These are phyloP conservation scores for Pogoniulus pusillus DNA, from an alignment of 2,797 vertebrate genomes.

Conservation along the genomic window DNA sequence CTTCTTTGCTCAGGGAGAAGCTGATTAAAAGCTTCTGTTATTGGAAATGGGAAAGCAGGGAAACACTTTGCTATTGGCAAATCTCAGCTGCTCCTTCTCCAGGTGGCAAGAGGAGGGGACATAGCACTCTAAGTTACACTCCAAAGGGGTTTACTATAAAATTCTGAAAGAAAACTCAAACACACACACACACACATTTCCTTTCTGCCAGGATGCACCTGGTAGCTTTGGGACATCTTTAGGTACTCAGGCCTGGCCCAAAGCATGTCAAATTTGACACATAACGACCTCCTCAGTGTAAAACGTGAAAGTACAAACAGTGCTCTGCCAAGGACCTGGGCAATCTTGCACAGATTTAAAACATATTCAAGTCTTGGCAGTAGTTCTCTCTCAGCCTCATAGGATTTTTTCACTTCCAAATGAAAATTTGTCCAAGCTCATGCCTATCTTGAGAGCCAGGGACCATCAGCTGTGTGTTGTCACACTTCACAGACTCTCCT, in stretches of 20 bases:
- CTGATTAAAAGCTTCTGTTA: neutral
- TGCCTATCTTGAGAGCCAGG: neutral
- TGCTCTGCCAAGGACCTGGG: neutral
- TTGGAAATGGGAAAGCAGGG: neutral
- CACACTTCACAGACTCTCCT: neutral
- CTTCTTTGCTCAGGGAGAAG: neutral
- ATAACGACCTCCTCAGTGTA: neutral
- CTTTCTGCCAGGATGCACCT: neutral
- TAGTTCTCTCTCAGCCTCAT: neutral
- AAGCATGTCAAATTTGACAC: neutral
- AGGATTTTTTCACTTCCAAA: slow-evolving; percentile 2
- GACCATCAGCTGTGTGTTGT: neutral
- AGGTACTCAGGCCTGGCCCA: neutral
- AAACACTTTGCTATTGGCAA: neutral
- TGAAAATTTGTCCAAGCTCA: neutral
- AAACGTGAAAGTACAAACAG: neutral
- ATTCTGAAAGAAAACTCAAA: neutral
- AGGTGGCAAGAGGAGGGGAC: neutral
- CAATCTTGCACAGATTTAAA: neutral
- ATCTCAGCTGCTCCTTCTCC: neutral
- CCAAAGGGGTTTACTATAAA: neutral
- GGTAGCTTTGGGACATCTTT: neutral
- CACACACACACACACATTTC: neutral
- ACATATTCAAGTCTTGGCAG: neutral
- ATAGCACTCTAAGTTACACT: neutral